These are phyloP conservation scores for Rhagonycha fulva DNA, from an alignment of 2,888 invertebrate species.

Conservation along the genomic window DNA sequence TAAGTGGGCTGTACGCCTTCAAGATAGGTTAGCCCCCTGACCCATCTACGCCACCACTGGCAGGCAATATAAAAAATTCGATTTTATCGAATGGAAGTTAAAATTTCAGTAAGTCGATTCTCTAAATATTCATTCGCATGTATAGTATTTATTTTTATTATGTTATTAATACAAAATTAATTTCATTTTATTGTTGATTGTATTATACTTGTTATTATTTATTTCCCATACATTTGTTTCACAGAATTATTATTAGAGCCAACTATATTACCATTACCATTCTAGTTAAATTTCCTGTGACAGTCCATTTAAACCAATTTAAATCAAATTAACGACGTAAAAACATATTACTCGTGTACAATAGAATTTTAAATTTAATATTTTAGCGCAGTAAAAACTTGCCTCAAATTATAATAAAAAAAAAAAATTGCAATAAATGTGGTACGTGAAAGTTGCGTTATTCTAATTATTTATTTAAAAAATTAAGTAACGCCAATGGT, in stretches of 20 bases:
- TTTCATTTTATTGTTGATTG: neutral
- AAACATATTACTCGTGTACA: neutral
- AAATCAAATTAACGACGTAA: slow-evolving; percentile 2
- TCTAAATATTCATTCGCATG: neutral
- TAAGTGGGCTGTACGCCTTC: neutral
- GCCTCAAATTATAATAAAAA: neutral
- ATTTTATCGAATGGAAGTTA: neutral
- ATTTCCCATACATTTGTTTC: neutral
- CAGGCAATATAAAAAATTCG: neutral
- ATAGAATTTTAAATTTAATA: neutral
- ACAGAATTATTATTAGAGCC: neutral
- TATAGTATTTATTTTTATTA: neutral
- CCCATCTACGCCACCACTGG: neutral
- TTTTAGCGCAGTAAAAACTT: neutral
- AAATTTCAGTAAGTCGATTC: neutral
- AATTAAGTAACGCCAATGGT: neutral
- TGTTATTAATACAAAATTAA: neutral
- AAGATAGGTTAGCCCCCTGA: neutral
- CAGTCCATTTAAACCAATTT: slow-evolving; percentile 4
- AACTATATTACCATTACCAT: neutral
- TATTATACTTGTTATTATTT: neutral
- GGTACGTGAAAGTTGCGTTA: neutral
- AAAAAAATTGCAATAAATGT: neutral
- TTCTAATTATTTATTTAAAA: neutral
- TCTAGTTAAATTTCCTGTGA: slow-evolving; percentile 4